Conservation (phyloP, 2,797 vertebrate species). For the Sebastes vulpes region DNA sequence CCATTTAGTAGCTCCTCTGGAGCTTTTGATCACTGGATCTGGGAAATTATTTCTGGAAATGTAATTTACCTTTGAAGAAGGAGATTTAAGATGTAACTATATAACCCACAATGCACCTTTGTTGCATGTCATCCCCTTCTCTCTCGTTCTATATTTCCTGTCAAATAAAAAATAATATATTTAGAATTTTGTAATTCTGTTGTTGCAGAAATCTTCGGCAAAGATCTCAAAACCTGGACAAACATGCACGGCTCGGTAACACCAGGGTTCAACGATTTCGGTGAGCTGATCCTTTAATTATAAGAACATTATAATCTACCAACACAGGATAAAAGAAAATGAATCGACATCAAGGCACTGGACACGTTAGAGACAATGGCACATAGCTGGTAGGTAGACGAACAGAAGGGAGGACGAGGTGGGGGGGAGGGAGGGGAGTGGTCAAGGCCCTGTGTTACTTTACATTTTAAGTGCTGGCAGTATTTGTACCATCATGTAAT, state of each 20-base stretch:
- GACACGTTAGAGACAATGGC: conserved; percentile 78
- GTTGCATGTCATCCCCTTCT: background rate
- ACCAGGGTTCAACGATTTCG: background rate
- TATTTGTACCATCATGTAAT: conserved; percentile 74
- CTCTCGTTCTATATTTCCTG: background rate
- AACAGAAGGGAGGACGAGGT: background rate
- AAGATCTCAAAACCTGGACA: background rate
- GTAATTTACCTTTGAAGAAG: background rate
- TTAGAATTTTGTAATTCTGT: background rate
- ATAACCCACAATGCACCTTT: background rate
- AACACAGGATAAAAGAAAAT: conserved; percentile 15
- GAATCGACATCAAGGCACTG: conserved; percentile 85
- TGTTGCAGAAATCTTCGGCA: background rate
- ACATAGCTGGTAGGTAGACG: conserved; percentile 61
- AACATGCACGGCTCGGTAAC: background rate
- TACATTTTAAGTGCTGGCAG: conserved; percentile 76
- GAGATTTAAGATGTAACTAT: background rate
- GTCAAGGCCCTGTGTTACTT: conserved; percentile 62
- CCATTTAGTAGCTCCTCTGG: background rate
- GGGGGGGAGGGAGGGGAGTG: background rate
- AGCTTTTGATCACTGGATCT: conserved; percentile 3
- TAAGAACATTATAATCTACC: background rate
- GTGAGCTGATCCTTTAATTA: conserved; percentile 34
- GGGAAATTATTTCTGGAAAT: background rate
- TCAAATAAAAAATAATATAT: background rate